Conservation (phyloP, 2,888 invertebrate species). For the Aphrophora alni region DNA sequence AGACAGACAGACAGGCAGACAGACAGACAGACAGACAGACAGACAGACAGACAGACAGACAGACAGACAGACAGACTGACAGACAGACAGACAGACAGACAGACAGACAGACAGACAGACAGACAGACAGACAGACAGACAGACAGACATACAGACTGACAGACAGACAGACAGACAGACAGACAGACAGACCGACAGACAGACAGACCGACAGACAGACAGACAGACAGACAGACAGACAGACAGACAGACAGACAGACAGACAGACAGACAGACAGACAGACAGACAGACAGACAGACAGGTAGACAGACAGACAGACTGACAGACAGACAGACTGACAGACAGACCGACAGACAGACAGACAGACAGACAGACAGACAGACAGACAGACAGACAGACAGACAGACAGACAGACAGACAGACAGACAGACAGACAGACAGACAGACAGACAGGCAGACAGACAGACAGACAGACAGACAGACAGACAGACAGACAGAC, state of each 20-base stretch:
- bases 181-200: no score
- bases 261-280: conserved; percentile 40
- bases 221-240: conserved; percentile 37
- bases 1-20: no score
- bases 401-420: conserved; percentile 36
- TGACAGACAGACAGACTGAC: conserved; percentile 36
- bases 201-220: no score
- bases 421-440: conserved; percentile 34
- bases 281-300: conserved; percentile 31
- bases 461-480: no score
- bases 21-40: no score
- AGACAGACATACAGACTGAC: no score
- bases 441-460: no score
- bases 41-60: no score
- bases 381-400: conserved; percentile 39
- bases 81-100: no score
- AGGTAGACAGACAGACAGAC: no score
- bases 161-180: conserved; percentile 32
- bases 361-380: conserved; percentile 30
- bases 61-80: no score
- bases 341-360: no score
- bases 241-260: conserved; percentile 36
- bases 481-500: conserved; percentile 38
- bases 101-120: conserved; percentile 27
- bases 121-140: conserved; percentile 40